Conservation (phyloP, 2,113 vertebrate genomes). For the Gymnarchus niloticus region DNA sequence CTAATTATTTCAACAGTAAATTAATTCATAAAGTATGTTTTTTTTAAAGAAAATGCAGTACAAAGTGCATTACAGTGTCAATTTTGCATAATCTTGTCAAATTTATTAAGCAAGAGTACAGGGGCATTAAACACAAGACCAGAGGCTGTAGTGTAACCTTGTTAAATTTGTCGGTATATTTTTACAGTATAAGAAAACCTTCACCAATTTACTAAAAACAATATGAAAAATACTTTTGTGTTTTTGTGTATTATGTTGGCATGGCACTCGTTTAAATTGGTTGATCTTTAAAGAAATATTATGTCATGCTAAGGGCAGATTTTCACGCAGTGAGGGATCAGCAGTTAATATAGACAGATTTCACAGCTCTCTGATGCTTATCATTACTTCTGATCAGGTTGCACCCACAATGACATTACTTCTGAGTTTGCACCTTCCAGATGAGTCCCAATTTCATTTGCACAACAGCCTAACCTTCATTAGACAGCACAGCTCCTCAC, state of each 20-base stretch:
- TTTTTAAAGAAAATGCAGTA: not conserved
- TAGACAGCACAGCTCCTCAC: not conserved
- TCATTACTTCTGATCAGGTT: not conserved
- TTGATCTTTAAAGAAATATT: not conserved
- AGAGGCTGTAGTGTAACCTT: not conserved
- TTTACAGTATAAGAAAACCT: not conserved
- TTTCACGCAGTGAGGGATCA: not conserved
- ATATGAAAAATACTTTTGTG: not conserved
- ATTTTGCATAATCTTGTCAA: not conserved
- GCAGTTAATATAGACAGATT: not conserved
- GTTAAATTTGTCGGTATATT: not conserved
- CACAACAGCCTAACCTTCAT: slow-evolving; percentile 27
- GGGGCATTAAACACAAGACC: too few relatives aligned
- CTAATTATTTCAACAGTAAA: not conserved
- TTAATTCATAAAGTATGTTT: not conserved
- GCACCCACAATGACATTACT: not conserved
- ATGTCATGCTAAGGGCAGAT: not conserved
- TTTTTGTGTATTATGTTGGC: not conserved
- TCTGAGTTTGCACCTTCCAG: not conserved
- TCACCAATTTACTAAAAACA: not conserved
- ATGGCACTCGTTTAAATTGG: not conserved
- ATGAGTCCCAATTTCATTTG: slow-evolving; percentile 18
- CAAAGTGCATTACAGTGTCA: not conserved
- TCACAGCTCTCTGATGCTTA: not conserved
- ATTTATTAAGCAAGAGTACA: not conserved